Evolutionary conservation across 2,888 invertebrate species (phyloP), one percentile per base, ranked within the genome.

Genomic region (Pharmacophagus antenor): DNA sequence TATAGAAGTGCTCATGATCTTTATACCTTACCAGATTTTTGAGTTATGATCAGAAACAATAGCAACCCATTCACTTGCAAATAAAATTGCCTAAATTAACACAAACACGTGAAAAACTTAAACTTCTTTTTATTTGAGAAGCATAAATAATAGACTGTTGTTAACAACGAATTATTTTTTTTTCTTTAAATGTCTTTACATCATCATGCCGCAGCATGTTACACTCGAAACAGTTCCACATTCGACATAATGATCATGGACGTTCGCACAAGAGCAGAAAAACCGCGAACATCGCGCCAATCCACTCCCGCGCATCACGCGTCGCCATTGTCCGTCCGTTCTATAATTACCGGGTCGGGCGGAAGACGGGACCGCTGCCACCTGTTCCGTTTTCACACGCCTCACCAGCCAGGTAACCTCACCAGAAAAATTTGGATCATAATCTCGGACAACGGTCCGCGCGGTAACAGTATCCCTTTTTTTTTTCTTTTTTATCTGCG

Each of bases 381-480:
- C 89, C 89, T 90, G 89, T 90, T 87, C 80, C 70, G 77, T 83
- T 84, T 89, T 90, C 90, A 89, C 90, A 90, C 90, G 88, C 74
- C 80, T 77, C 79, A 63, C 66, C 72, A 76, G 79, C 84, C 88
- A 88, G 88, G 87, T 86, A 85, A 76, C 71, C 70, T 52, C 42
- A 56, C 71, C 72, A 73, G 68, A 74, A 75, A 70, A 73, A 70
- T 67, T 77, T 67, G 72, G 70, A 65, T 67, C 66, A 62, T 55
- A 71, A 77, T 77, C 72, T 76, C 74, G 80, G 80, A 81, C 84
- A 79, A 70, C 69, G 71, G 71, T 61, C 62, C 65, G 72, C 74
- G 69, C 71, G 63, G 67, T 83, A 86, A 85, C 81, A 72, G 82
- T 82, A 82, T 76, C 77, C 75, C 78, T 78, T 83, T 84, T 85